Conservation (phyloP, 2,888 invertebrate genomes). For the Sussaba pulchella region DNA sequence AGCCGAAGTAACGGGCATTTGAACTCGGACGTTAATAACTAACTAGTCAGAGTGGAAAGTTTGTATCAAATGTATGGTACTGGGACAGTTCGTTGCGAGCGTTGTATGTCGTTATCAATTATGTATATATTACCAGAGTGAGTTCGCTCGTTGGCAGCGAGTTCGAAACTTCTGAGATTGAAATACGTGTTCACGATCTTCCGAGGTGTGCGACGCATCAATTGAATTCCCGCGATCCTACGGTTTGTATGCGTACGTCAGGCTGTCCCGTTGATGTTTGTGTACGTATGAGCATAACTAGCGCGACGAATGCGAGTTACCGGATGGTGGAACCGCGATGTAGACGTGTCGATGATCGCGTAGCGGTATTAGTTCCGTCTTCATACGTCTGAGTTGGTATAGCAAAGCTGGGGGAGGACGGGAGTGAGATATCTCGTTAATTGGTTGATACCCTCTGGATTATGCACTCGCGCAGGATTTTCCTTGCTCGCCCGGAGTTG, state of each 20-base stretch:
- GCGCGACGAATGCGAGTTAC: constrained; percentile 19
- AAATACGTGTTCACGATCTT: background rate
- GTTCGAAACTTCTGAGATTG: constrained; percentile 4
- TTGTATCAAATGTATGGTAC: background rate
- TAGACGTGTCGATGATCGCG: constrained; percentile 35
- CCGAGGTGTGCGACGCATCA: constrained; percentile 3
- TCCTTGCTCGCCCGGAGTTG: constrained; percentile 47
- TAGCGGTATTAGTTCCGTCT: constrained; percentile 52
- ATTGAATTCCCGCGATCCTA: constrained; percentile 25
- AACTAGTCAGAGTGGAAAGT: background rate
- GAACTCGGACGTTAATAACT: background rate
- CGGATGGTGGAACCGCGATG: constrained; percentile 11
- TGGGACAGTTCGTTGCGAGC: background rate
- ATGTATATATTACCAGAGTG: background rate
- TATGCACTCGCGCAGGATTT: constrained; percentile 64
- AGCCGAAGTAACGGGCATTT: constrained; percentile 4
- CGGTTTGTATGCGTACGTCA: background rate
- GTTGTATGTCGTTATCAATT: constrained; percentile 1
- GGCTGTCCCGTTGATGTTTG: constrained; percentile 20
- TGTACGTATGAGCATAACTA: constrained; percentile 34
- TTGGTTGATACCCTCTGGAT: constrained; percentile 66
- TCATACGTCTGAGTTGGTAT: constrained; percentile 46
- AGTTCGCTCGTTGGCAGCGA: background rate
- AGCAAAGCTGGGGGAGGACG: constrained; percentile 15
- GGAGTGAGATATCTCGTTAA: constrained; percentile 60